Evolutionary conservation across 2,888 invertebrate genomes (phyloP).

Genomic region (Temnothorax unifasciatus): DNA sequence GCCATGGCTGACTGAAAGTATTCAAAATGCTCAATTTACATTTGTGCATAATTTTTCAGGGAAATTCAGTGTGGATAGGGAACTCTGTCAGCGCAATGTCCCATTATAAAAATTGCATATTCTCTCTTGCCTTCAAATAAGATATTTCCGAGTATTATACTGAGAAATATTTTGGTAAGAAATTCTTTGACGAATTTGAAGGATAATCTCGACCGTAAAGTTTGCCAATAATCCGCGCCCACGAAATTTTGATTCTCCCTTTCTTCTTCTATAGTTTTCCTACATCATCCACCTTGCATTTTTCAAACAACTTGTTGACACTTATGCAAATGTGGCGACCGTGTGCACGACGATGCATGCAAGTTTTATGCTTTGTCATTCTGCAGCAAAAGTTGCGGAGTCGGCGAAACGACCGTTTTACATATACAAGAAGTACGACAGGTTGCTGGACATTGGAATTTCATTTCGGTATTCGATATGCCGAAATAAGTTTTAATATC

Average conservation of each 20-base stretch:
- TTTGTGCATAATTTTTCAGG: not conserved
- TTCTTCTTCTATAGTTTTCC: conserved; percentile 32
- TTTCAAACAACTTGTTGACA: conserved; percentile 77
- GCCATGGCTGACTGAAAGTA: not conserved
- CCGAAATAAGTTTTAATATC: conserved; percentile 72
- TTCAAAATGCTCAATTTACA: not conserved
- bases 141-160: not conserved
- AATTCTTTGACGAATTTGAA: not conserved
- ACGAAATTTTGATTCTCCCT: conserved; percentile 11
- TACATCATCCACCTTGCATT: conserved; percentile 63
- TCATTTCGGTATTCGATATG: conserved; percentile 69
- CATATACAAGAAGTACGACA: conserved; percentile 67
- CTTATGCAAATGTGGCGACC: conserved; percentile 52
- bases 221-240: not conserved
- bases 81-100: not conserved
- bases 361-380: conserved; percentile 74
- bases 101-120: not conserved
- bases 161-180: not conserved
- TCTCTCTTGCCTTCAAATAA: not conserved
- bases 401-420: conserved; percentile 67
- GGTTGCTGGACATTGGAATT: conserved; percentile 65
- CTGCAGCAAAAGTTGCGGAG: conserved; percentile 60
- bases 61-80: not conserved
- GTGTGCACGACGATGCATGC: conserved; percentile 58
- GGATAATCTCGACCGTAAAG: conserved; percentile 1